Evolutionary conservation across 2,888 invertebrate genomes (phyloP).

Genomic region (Pseudococcus viburni): DNA sequence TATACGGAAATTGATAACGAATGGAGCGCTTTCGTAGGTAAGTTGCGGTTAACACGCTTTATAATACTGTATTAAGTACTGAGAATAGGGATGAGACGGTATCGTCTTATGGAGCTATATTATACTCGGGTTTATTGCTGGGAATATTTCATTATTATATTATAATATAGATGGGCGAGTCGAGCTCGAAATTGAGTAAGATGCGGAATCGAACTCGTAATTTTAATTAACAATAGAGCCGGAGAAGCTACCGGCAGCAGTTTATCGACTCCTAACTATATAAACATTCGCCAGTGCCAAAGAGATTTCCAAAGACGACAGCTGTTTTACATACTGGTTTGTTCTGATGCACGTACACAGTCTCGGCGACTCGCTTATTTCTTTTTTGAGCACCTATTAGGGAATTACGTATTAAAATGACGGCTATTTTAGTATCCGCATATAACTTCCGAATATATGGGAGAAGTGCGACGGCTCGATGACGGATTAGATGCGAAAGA

Average conservation of each 20-base stretch:
- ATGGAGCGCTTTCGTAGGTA: conserved; percentile 90
- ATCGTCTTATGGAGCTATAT: background rate
- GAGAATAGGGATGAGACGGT: too few species aligned
- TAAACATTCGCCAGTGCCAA: conserved; percentile 33
- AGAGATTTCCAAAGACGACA: conserved; percentile 28
- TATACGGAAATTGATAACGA: conserved; percentile 87
- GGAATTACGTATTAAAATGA: conserved; percentile 29
- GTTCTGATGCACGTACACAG: background rate
- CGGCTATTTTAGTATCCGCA: conserved; percentile 14
- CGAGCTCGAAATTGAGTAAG: background rate
- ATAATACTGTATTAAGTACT: background rate
- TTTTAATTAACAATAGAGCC: background rate
- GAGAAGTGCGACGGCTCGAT: background rate
- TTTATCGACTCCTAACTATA: background rate
- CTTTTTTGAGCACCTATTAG: background rate
- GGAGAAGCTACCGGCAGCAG: background rate
- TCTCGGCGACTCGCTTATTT: background rate
- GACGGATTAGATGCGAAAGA: conserved; percentile 37
- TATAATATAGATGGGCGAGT: background rate
- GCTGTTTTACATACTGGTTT: conserved; percentile 55
- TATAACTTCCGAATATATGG: conserved; percentile 1
- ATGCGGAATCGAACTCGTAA: conserved; percentile 14
- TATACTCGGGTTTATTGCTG: background rate
- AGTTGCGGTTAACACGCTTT: conserved; percentile 70
- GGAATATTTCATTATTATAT: conserved; percentile 3